These are phyloP conservation scores for Ostrea denselamellosa DNA, from an alignment of 1,140 invertebrate species.

Conservation along the genomic window DNA sequence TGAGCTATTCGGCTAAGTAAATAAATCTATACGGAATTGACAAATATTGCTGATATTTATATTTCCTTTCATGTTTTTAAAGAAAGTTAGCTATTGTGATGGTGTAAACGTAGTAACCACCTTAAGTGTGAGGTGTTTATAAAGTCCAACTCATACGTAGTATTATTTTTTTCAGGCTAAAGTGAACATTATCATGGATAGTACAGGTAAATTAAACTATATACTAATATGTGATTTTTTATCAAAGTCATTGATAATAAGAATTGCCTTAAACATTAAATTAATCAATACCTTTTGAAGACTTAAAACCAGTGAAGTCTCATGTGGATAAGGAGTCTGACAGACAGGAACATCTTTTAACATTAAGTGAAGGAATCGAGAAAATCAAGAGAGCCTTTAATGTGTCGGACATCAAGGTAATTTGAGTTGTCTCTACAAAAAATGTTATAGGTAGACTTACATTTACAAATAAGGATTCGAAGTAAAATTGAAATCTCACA, in stretches of 20 bases:
- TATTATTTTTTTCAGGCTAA: conserved; percentile 48
- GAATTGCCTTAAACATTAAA: background rate
- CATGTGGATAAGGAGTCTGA: conserved; percentile 50
- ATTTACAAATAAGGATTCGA: background rate
- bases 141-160: background rate
- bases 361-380: conserved; percentile 63
- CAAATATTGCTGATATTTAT: too few relatives aligned
- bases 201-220: conserved; percentile 10
- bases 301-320: conserved; percentile 50
- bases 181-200: conserved; percentile 46
- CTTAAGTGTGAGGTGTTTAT: background rate
- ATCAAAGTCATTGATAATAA: background rate
- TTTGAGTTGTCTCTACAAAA: background rate
- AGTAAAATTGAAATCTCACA: too few relatives aligned
- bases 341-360: conserved; percentile 61
- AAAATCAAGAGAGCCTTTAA: conserved; percentile 62
- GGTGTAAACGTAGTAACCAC: too few relatives aligned
- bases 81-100: too few relatives aligned
- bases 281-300: conserved; percentile 35
- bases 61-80: too few relatives aligned
- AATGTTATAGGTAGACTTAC: background rate
- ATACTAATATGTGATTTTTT: too few relatives aligned
- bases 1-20: too few relatives aligned
- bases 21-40: too few relatives aligned
- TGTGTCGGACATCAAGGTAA: conserved; percentile 65